These are phyloP conservation scores for Dolomedes plantarius DNA, from an alignment of 2,888 invertebrate species.

Conservation along the genomic window DNA sequence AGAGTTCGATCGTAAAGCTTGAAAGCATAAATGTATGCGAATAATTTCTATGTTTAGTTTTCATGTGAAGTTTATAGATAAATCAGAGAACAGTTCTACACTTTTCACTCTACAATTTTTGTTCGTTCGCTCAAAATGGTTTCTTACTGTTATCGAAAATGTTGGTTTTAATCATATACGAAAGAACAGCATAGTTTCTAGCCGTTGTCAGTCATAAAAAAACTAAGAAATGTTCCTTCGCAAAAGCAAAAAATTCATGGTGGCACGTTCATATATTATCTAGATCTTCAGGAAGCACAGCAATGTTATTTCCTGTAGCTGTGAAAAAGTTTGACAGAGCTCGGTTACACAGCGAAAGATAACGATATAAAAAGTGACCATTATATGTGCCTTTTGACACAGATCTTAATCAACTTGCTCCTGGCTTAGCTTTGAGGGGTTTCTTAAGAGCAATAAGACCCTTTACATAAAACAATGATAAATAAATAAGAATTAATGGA, in stretches of 20 bases:
- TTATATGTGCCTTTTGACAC: not conserved
- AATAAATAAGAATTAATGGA: not conserved
- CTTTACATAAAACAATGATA: not conserved
- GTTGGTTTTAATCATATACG: too few species aligned
- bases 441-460: not conserved
- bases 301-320: not conserved
- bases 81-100: too few species aligned
- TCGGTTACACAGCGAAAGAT: not conserved
- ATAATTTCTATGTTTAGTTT: too few species aligned
- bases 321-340: not conserved
- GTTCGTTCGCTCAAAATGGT: too few species aligned
- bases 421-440: not conserved
- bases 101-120: too few species aligned
- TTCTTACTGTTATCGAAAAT: too few species aligned
- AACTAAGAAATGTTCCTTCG: too few species aligned
- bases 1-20: too few species aligned
- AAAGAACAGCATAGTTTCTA: too few species aligned
- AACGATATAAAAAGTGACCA: not conserved
- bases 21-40: too few species aligned
- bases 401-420: not conserved
- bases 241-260: not conserved
- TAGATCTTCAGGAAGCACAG: not conserved
- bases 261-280: not conserved
- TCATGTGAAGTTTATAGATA: too few species aligned
- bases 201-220: too few species aligned